Evolutionary conservation across 2,113 vertebrate species (phyloP).

Genomic region (Meriones unguiculatus): DNA sequence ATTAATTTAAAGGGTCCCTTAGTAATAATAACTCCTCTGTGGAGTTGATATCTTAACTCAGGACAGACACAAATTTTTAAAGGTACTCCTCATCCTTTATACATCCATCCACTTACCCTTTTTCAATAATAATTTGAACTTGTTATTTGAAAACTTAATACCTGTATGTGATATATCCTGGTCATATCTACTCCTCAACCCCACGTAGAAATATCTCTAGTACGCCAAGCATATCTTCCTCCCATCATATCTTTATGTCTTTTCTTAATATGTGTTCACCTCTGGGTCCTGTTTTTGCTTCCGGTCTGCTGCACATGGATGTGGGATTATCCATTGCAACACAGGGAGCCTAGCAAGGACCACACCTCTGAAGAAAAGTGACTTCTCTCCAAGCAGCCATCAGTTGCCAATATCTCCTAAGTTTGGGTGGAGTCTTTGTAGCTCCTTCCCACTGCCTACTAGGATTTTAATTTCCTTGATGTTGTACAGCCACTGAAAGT

Average conservation of each 20-base stretch:
- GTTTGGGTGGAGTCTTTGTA: not conserved
- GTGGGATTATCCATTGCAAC: not conserved
- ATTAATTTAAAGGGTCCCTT: not conserved
- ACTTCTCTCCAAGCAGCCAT: not conserved
- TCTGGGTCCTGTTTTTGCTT: not conserved
- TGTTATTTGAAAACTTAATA: not conserved
- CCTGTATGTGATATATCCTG: not conserved
- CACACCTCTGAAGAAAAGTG: not conserved
- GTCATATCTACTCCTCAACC: not conserved
- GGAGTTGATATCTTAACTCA: not conserved
- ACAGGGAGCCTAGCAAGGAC: not conserved
- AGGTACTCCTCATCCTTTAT: not conserved
- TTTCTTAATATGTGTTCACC: not conserved
- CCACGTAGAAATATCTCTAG: not conserved
- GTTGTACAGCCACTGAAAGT: not conserved
- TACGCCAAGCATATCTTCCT: not conserved
- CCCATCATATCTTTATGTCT: no score
- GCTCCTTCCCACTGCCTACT: not conserved
- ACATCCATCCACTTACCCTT: not conserved
- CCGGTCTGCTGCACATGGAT: no score
- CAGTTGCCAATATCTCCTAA: not conserved
- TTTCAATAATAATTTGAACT: not conserved
- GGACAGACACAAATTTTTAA: not conserved
- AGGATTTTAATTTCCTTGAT: not conserved
- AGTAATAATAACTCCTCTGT: slow-evolving; percentile 34